A percentile compares a stretch with the other conserved stretches of the same genome.
Conservation (phyloP, 2,797 vertebrate genomes). For the Chaetodon trifasciatus region DNA sequence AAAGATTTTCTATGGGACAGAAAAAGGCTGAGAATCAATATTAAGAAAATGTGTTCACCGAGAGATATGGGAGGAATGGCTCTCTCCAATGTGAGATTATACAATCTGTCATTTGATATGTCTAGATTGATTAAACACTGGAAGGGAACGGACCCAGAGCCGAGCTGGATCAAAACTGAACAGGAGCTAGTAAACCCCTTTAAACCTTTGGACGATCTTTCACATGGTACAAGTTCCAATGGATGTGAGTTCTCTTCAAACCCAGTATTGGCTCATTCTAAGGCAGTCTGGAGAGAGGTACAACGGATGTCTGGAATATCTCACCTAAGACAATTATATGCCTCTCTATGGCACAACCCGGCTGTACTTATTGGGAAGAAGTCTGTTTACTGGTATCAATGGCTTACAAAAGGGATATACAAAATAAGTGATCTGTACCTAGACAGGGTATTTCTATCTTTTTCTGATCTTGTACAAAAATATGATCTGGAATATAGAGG, state of each 20-base stretch:
- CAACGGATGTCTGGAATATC: not conserved
- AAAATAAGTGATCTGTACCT: too few species aligned
- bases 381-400: too few species aligned
- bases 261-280: not conserved
- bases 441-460: too few species aligned
- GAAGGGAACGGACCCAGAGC: not conserved
- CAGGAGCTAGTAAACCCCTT: not conserved
- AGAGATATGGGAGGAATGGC: too few species aligned
- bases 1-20: too few species aligned
- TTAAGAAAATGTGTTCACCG: not conserved
- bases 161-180: not conserved
- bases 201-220: not conserved
- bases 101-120: not conserved
- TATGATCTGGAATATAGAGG: too few species aligned
- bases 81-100: not conserved
- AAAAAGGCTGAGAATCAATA: not conserved
- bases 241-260: too few species aligned
- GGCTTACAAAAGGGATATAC: too few species aligned
- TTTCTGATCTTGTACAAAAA: too few species aligned
- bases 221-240: too few species aligned
- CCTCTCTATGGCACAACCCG: not conserved
- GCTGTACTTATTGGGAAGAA: too few species aligned
- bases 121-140: not conserved
- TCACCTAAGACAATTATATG: not conserved
- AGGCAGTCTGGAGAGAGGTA: not conserved